phyloP scores from a whole-genome alignment of 2,113 vertebrate genomes.

The Oreochromis spilurus region DNA sequence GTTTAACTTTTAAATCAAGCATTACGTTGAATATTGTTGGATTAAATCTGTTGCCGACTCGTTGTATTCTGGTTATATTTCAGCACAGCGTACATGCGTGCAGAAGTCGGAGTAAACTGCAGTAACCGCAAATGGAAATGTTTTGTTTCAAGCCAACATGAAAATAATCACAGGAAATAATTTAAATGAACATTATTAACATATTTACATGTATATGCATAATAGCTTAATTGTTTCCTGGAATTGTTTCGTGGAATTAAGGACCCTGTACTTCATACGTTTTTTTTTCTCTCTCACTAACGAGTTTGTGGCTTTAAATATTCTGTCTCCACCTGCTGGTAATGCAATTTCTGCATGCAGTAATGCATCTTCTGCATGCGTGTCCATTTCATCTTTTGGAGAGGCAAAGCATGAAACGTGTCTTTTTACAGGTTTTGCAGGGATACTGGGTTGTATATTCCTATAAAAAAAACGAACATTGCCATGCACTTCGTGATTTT shows the following conservation, averaged over 20 bases:
- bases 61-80: background rate
- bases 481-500: background rate
- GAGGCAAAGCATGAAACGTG: background rate
- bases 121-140: background rate
- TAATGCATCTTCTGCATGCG: background rate
- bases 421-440: background rate
- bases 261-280: background rate
- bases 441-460: background rate
- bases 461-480: background rate
- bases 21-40: background rate
- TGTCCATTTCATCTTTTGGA: background rate
- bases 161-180: background rate
- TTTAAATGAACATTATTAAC: background rate
- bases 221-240: accelerated
- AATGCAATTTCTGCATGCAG: background rate
- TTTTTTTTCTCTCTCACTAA: background rate
- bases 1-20: background rate
- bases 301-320: background rate
- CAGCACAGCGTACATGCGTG: background rate
- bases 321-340: accelerated
- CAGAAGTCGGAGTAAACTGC: background rate
- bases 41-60: background rate
- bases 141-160: background rate
- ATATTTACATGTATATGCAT: background rate
- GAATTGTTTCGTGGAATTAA: background rate